Percentiles rank a stretch among this genome's conserved stretches.
Conservation (phyloP, 2,113 vertebrate species). For the Chaetodon trifascialis region DNA sequence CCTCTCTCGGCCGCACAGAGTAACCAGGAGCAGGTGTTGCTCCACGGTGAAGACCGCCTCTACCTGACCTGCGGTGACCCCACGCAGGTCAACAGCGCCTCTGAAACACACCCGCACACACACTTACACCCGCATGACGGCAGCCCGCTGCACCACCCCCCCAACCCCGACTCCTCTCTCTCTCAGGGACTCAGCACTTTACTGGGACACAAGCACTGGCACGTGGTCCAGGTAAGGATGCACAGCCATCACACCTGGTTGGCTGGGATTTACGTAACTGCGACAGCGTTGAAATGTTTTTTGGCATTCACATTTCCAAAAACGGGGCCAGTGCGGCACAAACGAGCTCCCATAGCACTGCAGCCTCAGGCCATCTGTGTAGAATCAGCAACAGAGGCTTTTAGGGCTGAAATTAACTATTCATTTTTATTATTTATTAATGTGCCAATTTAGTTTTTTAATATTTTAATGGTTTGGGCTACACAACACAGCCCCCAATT, state of each 20-base stretch:
- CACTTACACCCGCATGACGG: conserved; percentile 76
- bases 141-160: conserved; percentile 82
- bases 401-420: not conserved
- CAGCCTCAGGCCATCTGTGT: not conserved
- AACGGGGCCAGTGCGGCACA: not conserved
- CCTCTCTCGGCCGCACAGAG: conserved; percentile 81
- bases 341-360: not conserved
- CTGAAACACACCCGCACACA: conserved; percentile 74
- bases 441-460: not conserved
- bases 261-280: not conserved
- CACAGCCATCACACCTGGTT: not conserved
- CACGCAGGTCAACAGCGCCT: conserved; percentile 87
- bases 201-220: conserved; percentile 99
- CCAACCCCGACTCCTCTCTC: conserved; percentile 85
- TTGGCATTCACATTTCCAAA: not conserved
- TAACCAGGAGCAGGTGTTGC: conserved; percentile 98
- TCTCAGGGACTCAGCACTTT: conserved; percentile 99
- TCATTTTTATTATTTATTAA: not conserved
- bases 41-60: conserved; percentile 97
- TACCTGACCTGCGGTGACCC: conserved; percentile 97
- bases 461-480: not conserved
- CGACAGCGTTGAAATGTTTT: not conserved
- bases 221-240: conserved; percentile 93
- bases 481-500: not conserved
- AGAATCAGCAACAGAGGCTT: not conserved